A percentile compares a stretch with the other conserved stretches of the same genome.
These are phyloP conservation scores for Eurosta solidaginis DNA, from an alignment of 1,140 invertebrate species.

Conservation along the genomic window DNA sequence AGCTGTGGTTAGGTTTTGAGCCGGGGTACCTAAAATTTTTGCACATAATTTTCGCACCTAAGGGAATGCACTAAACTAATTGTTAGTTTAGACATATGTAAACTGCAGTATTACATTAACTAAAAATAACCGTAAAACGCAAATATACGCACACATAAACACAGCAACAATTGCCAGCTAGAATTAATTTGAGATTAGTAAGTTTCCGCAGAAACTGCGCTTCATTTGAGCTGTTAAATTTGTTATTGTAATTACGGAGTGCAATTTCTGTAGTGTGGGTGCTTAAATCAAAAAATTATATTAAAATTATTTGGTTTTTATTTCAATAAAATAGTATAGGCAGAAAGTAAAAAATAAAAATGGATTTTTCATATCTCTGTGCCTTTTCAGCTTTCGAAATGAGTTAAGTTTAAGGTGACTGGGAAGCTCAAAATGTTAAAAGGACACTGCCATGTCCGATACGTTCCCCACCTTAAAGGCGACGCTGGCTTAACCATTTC, in stretches of 20 bases:
- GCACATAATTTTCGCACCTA: neutral
- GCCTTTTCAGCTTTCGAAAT: neutral
- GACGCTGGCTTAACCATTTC: too few species aligned
- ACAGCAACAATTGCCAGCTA: neutral
- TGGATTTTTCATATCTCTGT: neutral
- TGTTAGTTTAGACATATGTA: neutral
- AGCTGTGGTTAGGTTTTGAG: neutral
- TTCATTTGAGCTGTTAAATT: neutral
- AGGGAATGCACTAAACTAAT: constrained; percentile 3
- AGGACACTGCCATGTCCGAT: too few species aligned
- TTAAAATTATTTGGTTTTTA: neutral
- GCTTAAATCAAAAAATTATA: constrained; percentile 8
- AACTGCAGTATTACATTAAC: constrained; percentile 13
- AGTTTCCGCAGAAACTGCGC: neutral
- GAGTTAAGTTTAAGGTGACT: too few species aligned
- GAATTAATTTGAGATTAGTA: neutral
- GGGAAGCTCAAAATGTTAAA: too few species aligned
- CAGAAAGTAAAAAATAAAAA: neutral
- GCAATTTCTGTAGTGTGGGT: constrained; percentile 4
- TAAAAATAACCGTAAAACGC: neutral
- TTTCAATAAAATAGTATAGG: constrained; percentile 23
- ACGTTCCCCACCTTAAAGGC: too few species aligned
- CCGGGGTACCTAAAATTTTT: neutral
- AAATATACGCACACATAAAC: neutral
- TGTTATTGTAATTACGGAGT: neutral